Evolutionary conservation across 2,797 vertebrate species (phyloP).

Genomic region (Phalloptychus januarius): DNA sequence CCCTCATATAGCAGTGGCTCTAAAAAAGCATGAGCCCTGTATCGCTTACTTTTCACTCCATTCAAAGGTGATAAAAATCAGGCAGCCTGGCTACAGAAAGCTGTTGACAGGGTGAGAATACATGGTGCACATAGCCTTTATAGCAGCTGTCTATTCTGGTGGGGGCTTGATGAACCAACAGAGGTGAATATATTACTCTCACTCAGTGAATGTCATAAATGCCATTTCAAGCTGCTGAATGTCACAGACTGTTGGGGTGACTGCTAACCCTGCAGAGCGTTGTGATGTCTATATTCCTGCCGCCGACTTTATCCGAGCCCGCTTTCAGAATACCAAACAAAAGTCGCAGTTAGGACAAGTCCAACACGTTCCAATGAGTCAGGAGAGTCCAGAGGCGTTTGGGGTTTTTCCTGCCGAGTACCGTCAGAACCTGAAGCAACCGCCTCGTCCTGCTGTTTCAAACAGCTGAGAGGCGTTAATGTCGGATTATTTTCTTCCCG

Average conservation of each 20-base stretch:
- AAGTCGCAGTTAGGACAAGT: slow-evolving; percentile 29
- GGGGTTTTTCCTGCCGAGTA: slow-evolving; percentile 9
- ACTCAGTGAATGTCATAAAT: slow-evolving; percentile 72
- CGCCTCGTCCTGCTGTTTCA: neutral
- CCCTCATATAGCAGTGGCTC: slow-evolving; percentile 12
- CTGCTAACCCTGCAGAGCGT: slow-evolving; percentile 45
- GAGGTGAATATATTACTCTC: slow-evolving; percentile 71
- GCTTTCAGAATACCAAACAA: slow-evolving; percentile 41
- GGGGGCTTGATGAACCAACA: slow-evolving; percentile 61
- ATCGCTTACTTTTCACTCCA: slow-evolving; percentile 38
- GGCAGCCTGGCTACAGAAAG: slow-evolving; percentile 41
- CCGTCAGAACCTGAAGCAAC: slow-evolving; percentile 12
- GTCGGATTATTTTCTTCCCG: slow-evolving; percentile 17
- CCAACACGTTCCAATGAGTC: slow-evolving; percentile 40
- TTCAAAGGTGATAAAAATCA: slow-evolving; percentile 54
- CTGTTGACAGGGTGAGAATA: slow-evolving; percentile 62
- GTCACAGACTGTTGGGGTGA: slow-evolving; percentile 66
- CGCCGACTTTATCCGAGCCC: slow-evolving; percentile 32
- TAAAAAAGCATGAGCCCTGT: slow-evolving; percentile 49
- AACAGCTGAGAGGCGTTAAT: neutral
- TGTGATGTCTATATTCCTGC: slow-evolving; percentile 54
- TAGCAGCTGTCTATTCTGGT: slow-evolving; percentile 61
- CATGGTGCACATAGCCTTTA: slow-evolving; percentile 51
- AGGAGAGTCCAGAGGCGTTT: slow-evolving; percentile 3
- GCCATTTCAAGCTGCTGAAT: slow-evolving; percentile 72